These are phyloP conservation scores for Pentamera pediparva DNA, from an alignment of 53 echinoderm and acorn worm genomes.

Conservation along the genomic window DNA sequence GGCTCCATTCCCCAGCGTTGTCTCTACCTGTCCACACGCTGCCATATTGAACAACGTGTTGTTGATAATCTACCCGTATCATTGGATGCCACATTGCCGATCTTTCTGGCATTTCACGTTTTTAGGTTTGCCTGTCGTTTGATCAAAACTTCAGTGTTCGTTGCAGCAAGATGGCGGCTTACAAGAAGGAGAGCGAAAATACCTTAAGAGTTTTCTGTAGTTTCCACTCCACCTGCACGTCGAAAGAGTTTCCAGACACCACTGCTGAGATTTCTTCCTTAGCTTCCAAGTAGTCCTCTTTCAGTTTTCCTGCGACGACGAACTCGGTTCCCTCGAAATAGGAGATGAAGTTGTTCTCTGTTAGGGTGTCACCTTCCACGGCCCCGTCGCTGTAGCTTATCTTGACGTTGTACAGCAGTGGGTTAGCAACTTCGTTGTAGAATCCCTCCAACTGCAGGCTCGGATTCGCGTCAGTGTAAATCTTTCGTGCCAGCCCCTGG, in stretches of 20 bases:
- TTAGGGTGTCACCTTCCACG: conserved; percentile 47
- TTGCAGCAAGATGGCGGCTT: too few species aligned
- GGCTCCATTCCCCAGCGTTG: too few species aligned
- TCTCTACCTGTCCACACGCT: too few species aligned
- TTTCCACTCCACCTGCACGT: conserved; percentile 3
- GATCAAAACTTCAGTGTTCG: too few species aligned
- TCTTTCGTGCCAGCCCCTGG: conserved; percentile 66
- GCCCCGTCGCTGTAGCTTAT: conserved; percentile 51
- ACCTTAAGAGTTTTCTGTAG: too few species aligned
- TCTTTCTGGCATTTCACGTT: too few species aligned
- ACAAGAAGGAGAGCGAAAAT: too few species aligned
- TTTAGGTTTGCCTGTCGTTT: too few species aligned
- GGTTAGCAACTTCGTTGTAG: conserved; percentile 92
- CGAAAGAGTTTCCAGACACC: conserved; percentile 16
- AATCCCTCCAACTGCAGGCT: conserved; percentile 77
- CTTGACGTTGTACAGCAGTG: conserved; percentile 70
- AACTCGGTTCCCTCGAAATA: conserved; percentile 87
- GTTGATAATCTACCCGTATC: too few species aligned
- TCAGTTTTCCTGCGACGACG: conserved; percentile 76
- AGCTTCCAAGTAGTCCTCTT: conserved; percentile 42
- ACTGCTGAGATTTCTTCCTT: neutral
- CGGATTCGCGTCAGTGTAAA: conserved; percentile 70
- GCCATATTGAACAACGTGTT: too few species aligned
- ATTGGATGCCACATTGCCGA: too few species aligned
- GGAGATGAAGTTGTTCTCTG: conserved; percentile 63